A percentile compares a stretch with the other conserved stretches of the same genome.
These are phyloP conservation scores for Xestia ashworthii DNA, from an alignment of 2,888 invertebrate species.

Conservation along the genomic window DNA sequence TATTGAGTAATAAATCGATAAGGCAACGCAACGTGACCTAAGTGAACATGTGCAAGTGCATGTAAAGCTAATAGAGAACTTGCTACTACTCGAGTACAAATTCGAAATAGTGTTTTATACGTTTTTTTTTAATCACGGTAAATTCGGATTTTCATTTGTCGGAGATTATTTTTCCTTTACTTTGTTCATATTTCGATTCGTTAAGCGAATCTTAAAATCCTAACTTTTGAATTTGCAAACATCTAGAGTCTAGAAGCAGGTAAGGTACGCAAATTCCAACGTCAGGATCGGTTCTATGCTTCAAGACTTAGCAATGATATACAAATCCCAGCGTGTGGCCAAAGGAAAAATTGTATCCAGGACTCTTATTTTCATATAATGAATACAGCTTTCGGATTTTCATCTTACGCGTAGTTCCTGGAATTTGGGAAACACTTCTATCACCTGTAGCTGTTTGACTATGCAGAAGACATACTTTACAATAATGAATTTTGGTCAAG, in stretches of 20 bases:
- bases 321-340: background rate
- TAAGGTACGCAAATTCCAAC: background rate
- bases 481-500: background rate
- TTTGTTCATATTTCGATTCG: background rate
- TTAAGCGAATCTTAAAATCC: background rate
- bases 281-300: background rate
- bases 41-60: conserved; percentile 62
- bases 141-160: background rate
- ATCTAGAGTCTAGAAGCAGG: background rate
- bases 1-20: conserved; percentile 77
- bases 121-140: conserved; percentile 1
- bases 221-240: background rate
- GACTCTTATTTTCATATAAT: too few relatives aligned
- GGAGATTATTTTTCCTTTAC: background rate
- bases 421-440: background rate
- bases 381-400: background rate
- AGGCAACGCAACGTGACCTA: conserved; percentile 68
- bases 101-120: conserved; percentile 9
- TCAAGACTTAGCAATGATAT: background rate
- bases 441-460: background rate
- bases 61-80: conserved; percentile 56
- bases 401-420: background rate
- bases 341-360: background rate
- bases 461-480: background rate
- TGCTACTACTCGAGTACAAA: conserved; percentile 57